Base-by-base conservation (phyloP, 2,797 vertebrate genomes). In the Callimico goeldii region DNA sequence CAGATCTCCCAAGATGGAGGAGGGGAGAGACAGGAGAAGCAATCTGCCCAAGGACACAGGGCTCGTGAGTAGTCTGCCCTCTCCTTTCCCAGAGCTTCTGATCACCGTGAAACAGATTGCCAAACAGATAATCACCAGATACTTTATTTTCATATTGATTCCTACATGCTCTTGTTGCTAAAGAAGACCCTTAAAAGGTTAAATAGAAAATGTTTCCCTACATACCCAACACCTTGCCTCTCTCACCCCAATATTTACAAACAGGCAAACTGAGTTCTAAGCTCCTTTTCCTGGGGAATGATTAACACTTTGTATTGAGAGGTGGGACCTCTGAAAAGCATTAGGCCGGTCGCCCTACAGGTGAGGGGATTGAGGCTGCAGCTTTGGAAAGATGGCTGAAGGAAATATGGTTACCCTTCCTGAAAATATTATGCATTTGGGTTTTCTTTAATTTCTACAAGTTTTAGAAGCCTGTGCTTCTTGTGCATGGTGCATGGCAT, bases 391-490 rank as follows among this genome's bases (percentile, higher is more conserved):
- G 13, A 75, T 1, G 84, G 50, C 4, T 64, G 12, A 46, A 86
- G 57, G 52, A 55, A 79, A 39, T 14, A 87, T 11, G 14, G 24
- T 26, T 30, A 41, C 1, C 1, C 55, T 90, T 48, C 41, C 17
- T 76, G 57, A 92, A 94, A 75, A 14, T 5, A 43, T 36, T 2
- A 22, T 7, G 30, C n/a, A 33, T 77, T 79, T 82, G 3, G 24
- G 33, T 52, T 87, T 91, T 90, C 64, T 55, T 90, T 52, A 19
- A 28, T 76, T 93, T 76, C 33, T 43, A 14, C 26, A 87, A 33
- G 19, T 73, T 19, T 28, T 55, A 48, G 67, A 46, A 79, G 72
- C 72, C 39, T 46, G 26, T 28, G 61, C 8, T 41, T 55, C 77
- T 36, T 36, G 67, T 11, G 2, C 41, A 39, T 2, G 4, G 7